Percentiles rank a stretch among this genome's conserved stretches.
phyloP scores from a whole-genome alignment of 2,888 invertebrate genomes.

The Clusia tigrina region DNA sequence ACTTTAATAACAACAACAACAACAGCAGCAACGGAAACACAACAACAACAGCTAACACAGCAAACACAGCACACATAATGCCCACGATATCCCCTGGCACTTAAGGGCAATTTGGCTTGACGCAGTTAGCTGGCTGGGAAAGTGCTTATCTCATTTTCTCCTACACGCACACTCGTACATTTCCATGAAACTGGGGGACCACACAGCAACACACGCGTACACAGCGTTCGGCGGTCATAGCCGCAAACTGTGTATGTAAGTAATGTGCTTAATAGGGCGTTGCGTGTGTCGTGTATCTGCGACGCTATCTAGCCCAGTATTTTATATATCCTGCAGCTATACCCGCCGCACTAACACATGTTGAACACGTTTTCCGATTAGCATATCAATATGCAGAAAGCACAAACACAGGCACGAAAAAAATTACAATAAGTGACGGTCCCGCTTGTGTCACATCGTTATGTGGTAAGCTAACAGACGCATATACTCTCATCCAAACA shows the following conservation, averaged over 20 bases:
- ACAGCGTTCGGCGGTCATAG: background rate
- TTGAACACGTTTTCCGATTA: constrained; percentile 50
- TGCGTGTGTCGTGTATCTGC: background rate
- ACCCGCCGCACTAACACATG: constrained; percentile 19
- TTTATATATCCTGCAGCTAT: background rate
- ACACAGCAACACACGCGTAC: background rate
- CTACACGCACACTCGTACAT: constrained; percentile 28
- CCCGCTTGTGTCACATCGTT: constrained; percentile 47
- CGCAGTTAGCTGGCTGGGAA: constrained; percentile 25
- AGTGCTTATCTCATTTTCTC: constrained; percentile 45
- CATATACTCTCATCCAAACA: constrained; percentile 5
- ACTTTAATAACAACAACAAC: no score
- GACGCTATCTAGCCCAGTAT: background rate
- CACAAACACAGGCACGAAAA: background rate
- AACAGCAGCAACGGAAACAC: background rate
- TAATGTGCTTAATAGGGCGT: constrained; percentile 54
- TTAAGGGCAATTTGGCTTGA: constrained; percentile 52
- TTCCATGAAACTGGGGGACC: background rate
- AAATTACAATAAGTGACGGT: background rate
- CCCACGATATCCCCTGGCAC: constrained; percentile 44
- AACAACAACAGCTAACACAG: no score
- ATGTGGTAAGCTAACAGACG: constrained; percentile 38
- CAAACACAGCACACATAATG: constrained; percentile 41
- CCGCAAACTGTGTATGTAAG: constrained; percentile 36
- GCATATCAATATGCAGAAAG: constrained; percentile 53